Evolutionary conservation across 1,140 invertebrate genomes (phyloP).

Genomic region (Oncopodura yosiiana): DNA sequence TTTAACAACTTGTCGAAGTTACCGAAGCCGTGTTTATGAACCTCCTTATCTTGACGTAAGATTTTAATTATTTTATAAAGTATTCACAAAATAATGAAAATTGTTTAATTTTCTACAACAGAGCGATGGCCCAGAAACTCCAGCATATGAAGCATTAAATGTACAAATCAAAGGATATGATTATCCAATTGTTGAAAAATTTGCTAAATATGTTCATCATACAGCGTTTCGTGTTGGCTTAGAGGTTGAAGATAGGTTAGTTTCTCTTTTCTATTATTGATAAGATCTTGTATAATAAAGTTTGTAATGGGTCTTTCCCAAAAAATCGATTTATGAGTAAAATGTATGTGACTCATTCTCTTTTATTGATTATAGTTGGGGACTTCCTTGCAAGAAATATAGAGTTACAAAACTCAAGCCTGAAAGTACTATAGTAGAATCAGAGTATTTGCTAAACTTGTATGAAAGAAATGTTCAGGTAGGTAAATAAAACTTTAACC

Average conservation of each 20-base stretch:
- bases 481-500: conserved; percentile 18
- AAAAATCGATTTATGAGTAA: not conserved
- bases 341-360: not conserved
- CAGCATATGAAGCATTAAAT: conserved; percentile 62
- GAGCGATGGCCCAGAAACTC: conserved; percentile 38
- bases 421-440: conserved; percentile 51
- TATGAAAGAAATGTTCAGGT: conserved; percentile 70
- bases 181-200: conserved; percentile 67
- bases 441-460: conserved; percentile 59
- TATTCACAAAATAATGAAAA: not conserved
- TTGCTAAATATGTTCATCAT: conserved; percentile 63
- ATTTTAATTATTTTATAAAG: not conserved
- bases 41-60: conserved; percentile 13
- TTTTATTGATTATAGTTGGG: conserved; percentile 54
- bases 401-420: conserved; percentile 61
- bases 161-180: conserved; percentile 72
- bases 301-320: conserved; percentile 4
- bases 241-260: conserved; percentile 62
- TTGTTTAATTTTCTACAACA: not conserved
- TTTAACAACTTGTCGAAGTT: too few species aligned
- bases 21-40: too few species aligned
- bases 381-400: conserved; percentile 55
- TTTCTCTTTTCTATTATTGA: not conserved
- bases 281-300: not conserved
- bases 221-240: conserved; percentile 61